A percentile compares a stretch with the other conserved stretches of the same genome.
Conservation (phyloP, 2,888 invertebrate genomes). For the Mantis religiosa region DNA sequence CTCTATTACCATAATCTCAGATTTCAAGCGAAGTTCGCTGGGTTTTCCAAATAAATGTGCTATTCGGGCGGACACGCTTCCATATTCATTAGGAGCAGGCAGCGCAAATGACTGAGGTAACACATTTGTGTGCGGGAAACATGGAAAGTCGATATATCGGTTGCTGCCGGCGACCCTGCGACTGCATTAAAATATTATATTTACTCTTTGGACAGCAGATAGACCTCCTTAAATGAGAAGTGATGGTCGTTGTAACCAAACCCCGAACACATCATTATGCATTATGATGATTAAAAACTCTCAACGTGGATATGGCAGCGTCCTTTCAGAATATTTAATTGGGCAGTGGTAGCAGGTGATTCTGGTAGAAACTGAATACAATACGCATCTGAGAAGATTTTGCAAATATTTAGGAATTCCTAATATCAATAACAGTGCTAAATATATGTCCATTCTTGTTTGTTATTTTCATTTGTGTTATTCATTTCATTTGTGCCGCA, state of each 20-base stretch:
- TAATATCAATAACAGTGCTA: too few relatives aligned
- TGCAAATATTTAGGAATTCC: too few relatives aligned
- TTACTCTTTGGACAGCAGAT: background rate
- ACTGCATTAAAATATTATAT: background rate
- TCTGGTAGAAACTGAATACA: background rate
- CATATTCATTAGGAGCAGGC: background rate
- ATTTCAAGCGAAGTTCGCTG: background rate
- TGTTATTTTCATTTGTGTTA: too few relatives aligned
- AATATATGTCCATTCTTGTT: too few relatives aligned
- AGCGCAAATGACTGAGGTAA: background rate
- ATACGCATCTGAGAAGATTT: too few relatives aligned
- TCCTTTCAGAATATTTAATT: background rate
- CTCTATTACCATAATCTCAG: background rate
- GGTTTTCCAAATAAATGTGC: background rate
- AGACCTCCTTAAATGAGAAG: background rate
- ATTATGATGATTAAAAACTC: background rate
- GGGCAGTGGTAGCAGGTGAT: background rate
- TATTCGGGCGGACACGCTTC: background rate
- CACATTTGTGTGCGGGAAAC: background rate
- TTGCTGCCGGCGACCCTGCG: background rate
- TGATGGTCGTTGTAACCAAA: background rate
- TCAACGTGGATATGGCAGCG: background rate
- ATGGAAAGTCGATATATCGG: background rate
- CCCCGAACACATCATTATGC: background rate
- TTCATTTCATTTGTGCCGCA: too few relatives aligned